phyloP scores from a whole-genome alignment of 2,888 invertebrate species.

The Drosophila affinis region DNA sequence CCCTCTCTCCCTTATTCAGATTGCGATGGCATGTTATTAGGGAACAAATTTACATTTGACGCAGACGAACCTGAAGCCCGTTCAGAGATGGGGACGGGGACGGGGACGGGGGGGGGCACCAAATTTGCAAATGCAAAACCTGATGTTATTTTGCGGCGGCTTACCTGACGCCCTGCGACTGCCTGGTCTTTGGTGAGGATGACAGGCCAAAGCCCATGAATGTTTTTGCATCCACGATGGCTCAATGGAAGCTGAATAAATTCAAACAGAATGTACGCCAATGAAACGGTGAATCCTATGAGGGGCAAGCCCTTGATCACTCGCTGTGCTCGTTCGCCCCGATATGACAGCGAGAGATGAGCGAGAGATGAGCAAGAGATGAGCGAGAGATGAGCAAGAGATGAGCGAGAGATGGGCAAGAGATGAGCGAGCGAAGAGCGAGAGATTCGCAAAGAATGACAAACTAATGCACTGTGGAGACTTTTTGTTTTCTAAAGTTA shows the following conservation, averaged over 20 bases:
- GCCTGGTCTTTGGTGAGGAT: constrained; percentile 15
- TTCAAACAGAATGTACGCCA: background rate
- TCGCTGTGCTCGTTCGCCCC: too few relatives aligned
- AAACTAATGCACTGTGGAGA: too few relatives aligned
- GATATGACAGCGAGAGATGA: too few relatives aligned
- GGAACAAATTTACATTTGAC: constrained; percentile 30
- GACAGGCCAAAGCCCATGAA: background rate
- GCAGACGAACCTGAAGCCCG: constrained; percentile 6
- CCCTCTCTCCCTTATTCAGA: background rate
- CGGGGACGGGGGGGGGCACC: background rate
- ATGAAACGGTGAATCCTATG: too few relatives aligned
- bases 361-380: too few relatives aligned
- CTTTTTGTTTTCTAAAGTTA: too few relatives aligned
- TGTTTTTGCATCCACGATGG: background rate
- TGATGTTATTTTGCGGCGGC: constrained; percentile 28
- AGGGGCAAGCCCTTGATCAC: too few relatives aligned
- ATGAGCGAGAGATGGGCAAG: too few relatives aligned
- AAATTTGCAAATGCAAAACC: constrained; percentile 35
- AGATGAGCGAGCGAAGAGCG: too few relatives aligned
- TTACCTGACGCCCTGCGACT: constrained; percentile 18
- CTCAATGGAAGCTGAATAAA: background rate
- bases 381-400: too few relatives aligned
- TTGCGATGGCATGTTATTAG: constrained; percentile 40
- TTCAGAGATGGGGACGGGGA: background rate
- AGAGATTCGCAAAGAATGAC: too few relatives aligned